Base-by-base conservation (phyloP, 2,797 vertebrate species). In the Euthynnus affinis region DNA sequence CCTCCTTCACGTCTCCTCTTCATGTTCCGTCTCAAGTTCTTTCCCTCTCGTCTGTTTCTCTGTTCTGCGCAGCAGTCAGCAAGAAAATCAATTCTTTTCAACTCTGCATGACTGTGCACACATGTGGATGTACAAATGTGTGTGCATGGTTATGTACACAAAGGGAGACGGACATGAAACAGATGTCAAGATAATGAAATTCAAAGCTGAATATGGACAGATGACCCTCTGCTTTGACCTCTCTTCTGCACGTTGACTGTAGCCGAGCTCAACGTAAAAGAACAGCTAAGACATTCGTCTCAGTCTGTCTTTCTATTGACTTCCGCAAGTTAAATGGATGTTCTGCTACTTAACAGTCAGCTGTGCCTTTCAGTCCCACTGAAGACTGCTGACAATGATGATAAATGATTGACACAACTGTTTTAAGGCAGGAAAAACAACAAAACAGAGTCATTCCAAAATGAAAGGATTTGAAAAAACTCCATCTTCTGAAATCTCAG, bases 61-160 rank as follows among this genome's bases (percentile, higher is more conserved):
- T 60, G 13, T 51, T 67, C 55, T 7, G 25, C 57, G 1, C 74
- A 59, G 81, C 75, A 63, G 61, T 82, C 76, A 61, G 55, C 46
- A 49, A 81, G 52, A 86, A 82, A 74, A 71, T 78, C 75, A 53
- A 17, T 58, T 52, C 61, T 65, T 81, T 86, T 85, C 55, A 88
- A 82, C 86, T 78, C 79, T 7, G 68, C 86, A 34, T 80, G 86
- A 84, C 81, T 86, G 75, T 71, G 88, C 74, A 76, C 83, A 80
- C 72, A 37, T 76, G 80, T 72, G 56, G 66, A 48, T 69, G 73
- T 22, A 42, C 67, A 23, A 60, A 67, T 56, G 63, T 71, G 78
- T 61, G 44, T 9, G 27, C 37, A 10, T 64, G 83, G 62, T 81
- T 79, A 22, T 70, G 68, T 64, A 53, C 79, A 71, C 76, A 65